phyloP scores from a whole-genome alignment of 2,113 vertebrate species.

The Eonycteris spelaea region DNA sequence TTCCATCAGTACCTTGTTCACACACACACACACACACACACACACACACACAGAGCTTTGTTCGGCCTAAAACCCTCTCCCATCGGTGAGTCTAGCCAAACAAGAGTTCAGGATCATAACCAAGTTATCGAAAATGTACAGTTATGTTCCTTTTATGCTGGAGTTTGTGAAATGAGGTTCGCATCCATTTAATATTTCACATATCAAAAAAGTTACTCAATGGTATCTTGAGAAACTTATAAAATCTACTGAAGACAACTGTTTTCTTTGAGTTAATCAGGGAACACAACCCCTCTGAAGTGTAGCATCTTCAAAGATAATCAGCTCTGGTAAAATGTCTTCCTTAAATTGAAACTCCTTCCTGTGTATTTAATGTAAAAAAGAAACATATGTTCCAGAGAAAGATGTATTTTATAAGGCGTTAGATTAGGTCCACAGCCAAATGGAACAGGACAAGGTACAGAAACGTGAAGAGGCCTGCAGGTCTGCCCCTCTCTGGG shows the following conservation, averaged over 20 bases:
- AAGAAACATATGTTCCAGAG: slow-evolving; percentile 14
- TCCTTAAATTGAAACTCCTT: slow-evolving; percentile 5
- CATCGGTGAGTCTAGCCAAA: background rate
- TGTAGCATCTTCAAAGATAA: slow-evolving; percentile 8
- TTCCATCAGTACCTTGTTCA: background rate
- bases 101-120: background rate
- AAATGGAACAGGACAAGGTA: background rate
- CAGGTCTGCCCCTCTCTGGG: background rate
- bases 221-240: background rate
- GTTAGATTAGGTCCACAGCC: slow-evolving; percentile 5
- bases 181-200: background rate
- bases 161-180: slow-evolving; percentile 19
- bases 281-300: background rate
- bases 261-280: background rate
- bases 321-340: background rate
- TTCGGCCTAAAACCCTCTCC: background rate
- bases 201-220: background rate
- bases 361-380: slow-evolving; percentile 15
- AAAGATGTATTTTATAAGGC: slow-evolving; percentile 43
- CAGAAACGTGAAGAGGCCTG: background rate
- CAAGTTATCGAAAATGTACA: background rate
- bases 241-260: background rate
- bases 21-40: background rate
- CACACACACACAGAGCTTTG: background rate
- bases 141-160: background rate